Evolutionary conservation across 2,113 vertebrate genomes (phyloP), one percentile per base, ranked within the genome.

Genomic region (Forbesichthys agassizii): DNA sequence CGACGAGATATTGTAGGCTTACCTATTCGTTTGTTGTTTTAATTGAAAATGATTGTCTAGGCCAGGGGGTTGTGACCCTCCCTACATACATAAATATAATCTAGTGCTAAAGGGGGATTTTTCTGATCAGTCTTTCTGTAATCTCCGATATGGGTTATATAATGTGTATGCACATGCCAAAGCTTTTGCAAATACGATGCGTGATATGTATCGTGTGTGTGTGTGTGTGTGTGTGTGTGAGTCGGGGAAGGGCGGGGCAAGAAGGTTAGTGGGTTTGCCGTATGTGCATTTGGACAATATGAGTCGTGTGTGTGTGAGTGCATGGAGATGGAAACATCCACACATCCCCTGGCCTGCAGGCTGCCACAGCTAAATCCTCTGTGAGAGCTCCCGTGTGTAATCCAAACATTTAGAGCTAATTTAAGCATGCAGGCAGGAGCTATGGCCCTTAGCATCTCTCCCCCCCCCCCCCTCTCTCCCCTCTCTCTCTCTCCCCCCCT

Each of bases 371-470:
- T 84, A 88, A 89, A 90, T 91, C 87, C 91, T 90, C 75, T 82
- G 86, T 84, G 82, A 89, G 88, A 89, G 88, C 89, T 91, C 88
- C 89, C 86, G 82, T 78, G 86, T 89, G 90, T 90, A 91, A 91
- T 89, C 90, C 90, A 91, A 91, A 92, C 90, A 91, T 91, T 91
- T 89, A 86, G 88, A 88, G 91, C 92, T 93, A 90, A 93, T 93
- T 92, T 92, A 88, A 91, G 89, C 88, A 84, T 83, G 79, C 85
- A 89, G 84, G 85, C 86, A 89, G 87, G 80, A 88, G 89, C 84
- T 83, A 82, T 82, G 88, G 90, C 90, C 91, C 91, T 91, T 86
- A 90, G 89, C 87, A 90, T 91, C 85, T 3, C 27, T 2, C 20
- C 20, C 20, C 20, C 20, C 20, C 20, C 20, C 1, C 20, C 82